Evolutionary conservation across 2,888 invertebrate species (phyloP).

Genomic region (Deladenus siricidicola): DNA sequence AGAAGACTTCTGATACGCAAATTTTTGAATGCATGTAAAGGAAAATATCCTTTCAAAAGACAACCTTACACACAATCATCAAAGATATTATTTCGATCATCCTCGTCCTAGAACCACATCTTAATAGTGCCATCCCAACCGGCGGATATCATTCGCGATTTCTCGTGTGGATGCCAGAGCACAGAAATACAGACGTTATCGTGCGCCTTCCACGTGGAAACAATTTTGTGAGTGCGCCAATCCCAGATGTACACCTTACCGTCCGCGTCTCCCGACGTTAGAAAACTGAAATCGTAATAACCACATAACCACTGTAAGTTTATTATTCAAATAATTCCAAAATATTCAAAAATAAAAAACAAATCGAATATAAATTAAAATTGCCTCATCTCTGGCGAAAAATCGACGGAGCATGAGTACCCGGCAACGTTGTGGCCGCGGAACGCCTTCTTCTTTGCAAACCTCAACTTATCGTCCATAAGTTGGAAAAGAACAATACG

Average conservation of each 20-base stretch:
- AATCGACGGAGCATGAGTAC: slow-evolving; percentile 91
- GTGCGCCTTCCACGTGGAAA: slow-evolving; percentile 98
- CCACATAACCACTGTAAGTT: too few relatives aligned
- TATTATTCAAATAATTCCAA: too few relatives aligned
- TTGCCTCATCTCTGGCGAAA: slow-evolving; percentile 94
- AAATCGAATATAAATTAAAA: slow-evolving; percentile 11
- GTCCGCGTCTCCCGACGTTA: slow-evolving; percentile 95
- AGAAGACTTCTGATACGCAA: too few relatives aligned
- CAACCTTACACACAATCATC: too few relatives aligned
- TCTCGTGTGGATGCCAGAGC: slow-evolving; percentile 97
- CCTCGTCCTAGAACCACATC: slow-evolving; percentile 69
- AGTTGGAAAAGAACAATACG: slow-evolving; percentile 96
- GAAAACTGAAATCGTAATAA: slow-evolving; percentile 77
- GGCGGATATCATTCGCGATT: slow-evolving; percentile 89
- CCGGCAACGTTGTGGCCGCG: slow-evolving; percentile 98
- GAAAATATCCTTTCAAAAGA: too few relatives aligned
- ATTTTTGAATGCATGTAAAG: too few relatives aligned
- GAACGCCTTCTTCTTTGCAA: slow-evolving; percentile 94
- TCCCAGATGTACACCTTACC: slow-evolving; percentile 98
- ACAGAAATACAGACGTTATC: slow-evolving; percentile 89
- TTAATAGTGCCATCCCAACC: slow-evolving; percentile 99
- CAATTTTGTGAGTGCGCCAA: slow-evolving; percentile 89
- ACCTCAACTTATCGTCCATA: slow-evolving; percentile 81
- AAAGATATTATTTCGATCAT: background rate
- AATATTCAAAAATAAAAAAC: background rate